phyloP scores from a whole-genome alignment of 2,888 invertebrate species.

The Apodemia duryi region DNA sequence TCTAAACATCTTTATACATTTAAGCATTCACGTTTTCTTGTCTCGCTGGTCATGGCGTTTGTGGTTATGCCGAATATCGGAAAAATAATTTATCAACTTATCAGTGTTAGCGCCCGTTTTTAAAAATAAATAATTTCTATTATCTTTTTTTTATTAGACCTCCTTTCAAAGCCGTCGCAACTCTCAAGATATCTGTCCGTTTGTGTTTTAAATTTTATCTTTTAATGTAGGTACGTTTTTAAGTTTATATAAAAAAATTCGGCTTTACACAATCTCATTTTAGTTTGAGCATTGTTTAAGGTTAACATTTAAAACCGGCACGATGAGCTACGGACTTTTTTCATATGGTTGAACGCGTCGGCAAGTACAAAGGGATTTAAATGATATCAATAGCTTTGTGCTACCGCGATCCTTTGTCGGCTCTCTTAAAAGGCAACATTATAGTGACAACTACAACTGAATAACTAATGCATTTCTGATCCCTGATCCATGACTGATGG shows the following conservation, averaged over 20 bases:
- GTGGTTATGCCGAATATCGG: too few species aligned
- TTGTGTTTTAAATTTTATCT: not conserved
- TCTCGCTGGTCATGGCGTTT: too few species aligned
- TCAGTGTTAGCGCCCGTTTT: not conserved
- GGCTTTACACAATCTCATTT: not conserved
- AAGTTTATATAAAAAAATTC: not conserved
- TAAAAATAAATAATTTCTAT: not conserved
- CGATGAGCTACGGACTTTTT: conserved; percentile 31
- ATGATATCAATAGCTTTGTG: conserved; percentile 72
- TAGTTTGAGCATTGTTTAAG: not conserved
- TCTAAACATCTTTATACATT: too few species aligned
- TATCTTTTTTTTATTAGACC: conserved; percentile 1
- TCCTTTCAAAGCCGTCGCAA: not conserved
- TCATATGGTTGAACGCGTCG: conserved; percentile 52
- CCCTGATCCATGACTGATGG: conserved; percentile 10
- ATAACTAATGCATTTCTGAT: conserved; percentile 13
- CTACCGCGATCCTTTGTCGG: conserved; percentile 71
- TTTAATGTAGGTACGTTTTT: not conserved
- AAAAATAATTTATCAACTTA: too few species aligned
- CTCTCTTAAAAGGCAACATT: conserved; percentile 48
- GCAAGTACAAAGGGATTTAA: conserved; percentile 65
- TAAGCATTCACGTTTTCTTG: too few species aligned
- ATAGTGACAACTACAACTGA: conserved; percentile 43
- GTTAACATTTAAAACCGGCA: conserved; percentile 13
- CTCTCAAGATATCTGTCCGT: not conserved